Evolutionary conservation across 1,140 invertebrate species (phyloP).

Genomic region (Ceratina australensis): DNA sequence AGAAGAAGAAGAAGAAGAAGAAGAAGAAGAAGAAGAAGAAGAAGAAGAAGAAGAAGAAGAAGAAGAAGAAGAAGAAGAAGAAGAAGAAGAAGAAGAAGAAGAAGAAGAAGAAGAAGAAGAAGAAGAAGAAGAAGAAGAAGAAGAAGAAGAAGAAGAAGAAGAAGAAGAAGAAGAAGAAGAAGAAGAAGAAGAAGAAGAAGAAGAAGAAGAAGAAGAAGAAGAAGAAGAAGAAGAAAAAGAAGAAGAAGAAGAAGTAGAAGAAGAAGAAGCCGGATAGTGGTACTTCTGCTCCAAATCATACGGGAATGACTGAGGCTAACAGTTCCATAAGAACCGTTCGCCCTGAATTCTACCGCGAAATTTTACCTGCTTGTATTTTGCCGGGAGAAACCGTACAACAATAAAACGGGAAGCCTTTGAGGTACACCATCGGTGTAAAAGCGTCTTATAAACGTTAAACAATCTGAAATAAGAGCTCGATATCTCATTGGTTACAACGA

Average conservation of each 20-base stretch:
- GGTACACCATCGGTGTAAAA: too few relatives aligned
- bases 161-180: too few relatives aligned
- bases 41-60: neutral
- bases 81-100: neutral
- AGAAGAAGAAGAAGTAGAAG: too few relatives aligned
- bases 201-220: too few relatives aligned
- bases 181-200: neutral
- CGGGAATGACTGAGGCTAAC: conserved; percentile 20
- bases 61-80: too few relatives aligned
- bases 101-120: neutral
- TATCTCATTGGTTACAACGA: too few relatives aligned
- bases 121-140: too few relatives aligned
- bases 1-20: neutral
- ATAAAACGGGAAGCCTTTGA: neutral
- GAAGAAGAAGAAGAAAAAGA: neutral
- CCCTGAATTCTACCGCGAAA: neutral
- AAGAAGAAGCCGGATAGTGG: neutral
- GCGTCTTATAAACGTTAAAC: neutral
- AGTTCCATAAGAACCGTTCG: neutral
- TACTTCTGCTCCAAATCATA: conserved; percentile 34
- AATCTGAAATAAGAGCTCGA: neutral
- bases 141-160: neutral
- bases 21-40: too few relatives aligned
- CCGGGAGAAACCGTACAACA: neutral
- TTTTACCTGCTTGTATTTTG: neutral